A percentile compares a stretch with the other conserved stretches of the same genome.
Conservation (phyloP, 2,797 vertebrate genomes). For the Lepilemur ruficaudatus region DNA sequence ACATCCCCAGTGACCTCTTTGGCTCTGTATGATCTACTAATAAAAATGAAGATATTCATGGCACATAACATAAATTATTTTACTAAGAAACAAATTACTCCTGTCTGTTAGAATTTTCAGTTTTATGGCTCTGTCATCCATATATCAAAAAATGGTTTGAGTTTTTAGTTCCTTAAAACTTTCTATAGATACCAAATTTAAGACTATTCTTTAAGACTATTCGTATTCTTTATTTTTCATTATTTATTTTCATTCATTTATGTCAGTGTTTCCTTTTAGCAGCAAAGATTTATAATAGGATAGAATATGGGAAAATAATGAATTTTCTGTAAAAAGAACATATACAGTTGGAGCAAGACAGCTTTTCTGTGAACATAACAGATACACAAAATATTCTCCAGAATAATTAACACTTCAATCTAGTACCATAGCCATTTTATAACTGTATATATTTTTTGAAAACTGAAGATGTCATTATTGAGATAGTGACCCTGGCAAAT, state of each 20-base stretch:
- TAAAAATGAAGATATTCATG: background rate
- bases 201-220: background rate
- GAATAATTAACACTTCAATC: background rate
- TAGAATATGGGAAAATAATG: background rate
- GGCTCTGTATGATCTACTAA: background rate
- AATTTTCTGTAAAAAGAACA: background rate
- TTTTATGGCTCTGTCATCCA: background rate
- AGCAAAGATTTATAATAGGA: background rate
- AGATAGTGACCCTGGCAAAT: background rate
- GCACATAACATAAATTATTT: background rate
- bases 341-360: background rate
- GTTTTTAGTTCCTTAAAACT: background rate
- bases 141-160: background rate
- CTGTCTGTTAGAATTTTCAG: background rate
- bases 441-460: background rate
- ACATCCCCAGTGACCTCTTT: background rate
- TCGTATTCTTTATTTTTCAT: background rate
- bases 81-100: background rate
- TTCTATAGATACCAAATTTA: background rate
- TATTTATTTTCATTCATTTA: background rate
- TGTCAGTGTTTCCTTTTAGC: background rate
- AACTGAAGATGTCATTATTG: background rate
- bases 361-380: background rate
- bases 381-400: background rate
- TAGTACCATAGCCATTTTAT: background rate